Percentiles rank a stretch among this genome's conserved stretches.
Evolutionary conservation across 2,113 vertebrate species (phyloP).

Genomic region (Xiphias gladius): DNA sequence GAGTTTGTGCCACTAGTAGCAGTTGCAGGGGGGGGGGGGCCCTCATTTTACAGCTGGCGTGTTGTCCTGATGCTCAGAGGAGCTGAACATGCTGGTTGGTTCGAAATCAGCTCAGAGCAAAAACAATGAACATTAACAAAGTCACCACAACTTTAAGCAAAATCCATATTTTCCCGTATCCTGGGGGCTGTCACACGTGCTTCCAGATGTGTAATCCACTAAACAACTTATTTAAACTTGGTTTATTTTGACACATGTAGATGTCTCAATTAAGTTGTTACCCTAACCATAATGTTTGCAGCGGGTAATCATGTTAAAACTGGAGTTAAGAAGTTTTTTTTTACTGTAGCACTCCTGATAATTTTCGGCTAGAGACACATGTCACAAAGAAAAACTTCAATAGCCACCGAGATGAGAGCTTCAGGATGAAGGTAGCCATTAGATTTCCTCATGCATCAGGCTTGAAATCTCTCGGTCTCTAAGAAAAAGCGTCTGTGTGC

Average conservation of each 20-base stretch:
- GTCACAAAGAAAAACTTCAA: conserved; percentile 24
- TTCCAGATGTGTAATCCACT: neutral
- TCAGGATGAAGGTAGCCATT: neutral
- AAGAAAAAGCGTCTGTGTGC: conserved; percentile 8
- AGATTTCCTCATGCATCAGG: conserved; percentile 8
- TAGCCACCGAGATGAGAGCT: conserved; percentile 9
- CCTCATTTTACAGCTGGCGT: neutral
- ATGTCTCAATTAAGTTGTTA: neutral
- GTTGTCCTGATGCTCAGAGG: neutral
- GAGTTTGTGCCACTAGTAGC: neutral
- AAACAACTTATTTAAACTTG: neutral
- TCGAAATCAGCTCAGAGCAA: neutral
- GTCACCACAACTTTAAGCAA: neutral
- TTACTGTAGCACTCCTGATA: neutral
- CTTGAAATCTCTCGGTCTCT: conserved; percentile 27
- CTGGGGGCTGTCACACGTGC: neutral
- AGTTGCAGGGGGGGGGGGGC: neutral
- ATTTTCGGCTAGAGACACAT: conserved; percentile 5
- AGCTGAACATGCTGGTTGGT: neutral
- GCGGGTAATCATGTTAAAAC: neutral
- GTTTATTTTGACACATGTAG: neutral
- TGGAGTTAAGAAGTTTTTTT: neutral
- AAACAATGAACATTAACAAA: neutral
- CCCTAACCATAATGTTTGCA: neutral
- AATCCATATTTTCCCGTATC: neutral